These are phyloP conservation scores for Caenorhabditis drosophilae DNA, from an alignment of 2,888 invertebrate genomes.

Conservation along the genomic window DNA sequence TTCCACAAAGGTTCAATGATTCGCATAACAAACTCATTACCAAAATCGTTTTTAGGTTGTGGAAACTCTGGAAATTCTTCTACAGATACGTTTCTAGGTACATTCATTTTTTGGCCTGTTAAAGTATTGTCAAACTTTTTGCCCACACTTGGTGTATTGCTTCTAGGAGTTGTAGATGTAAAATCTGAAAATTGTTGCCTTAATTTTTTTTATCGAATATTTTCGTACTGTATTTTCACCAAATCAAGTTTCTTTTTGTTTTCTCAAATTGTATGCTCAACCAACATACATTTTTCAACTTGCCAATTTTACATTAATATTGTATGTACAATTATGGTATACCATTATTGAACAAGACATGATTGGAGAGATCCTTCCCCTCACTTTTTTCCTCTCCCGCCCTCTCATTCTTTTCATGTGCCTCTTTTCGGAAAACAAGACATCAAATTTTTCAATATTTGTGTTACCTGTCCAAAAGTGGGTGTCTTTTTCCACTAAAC, in stretches of 20 bases:
- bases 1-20: no score
- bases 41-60: constrained; percentile 13
- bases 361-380: no score
- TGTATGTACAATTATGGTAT: no score
- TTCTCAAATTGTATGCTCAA: no score
- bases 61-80: constrained; percentile 55
- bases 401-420: constrained; percentile 6
- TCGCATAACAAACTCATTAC: no score
- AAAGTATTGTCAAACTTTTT: constrained; percentile 1
- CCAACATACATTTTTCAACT: no score
- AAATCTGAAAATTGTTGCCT: constrained; percentile 15
- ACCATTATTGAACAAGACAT: no score
- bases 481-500: no score
- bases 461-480: constrained; percentile 9
- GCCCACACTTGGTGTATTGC: constrained; percentile 18
- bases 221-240: neutral
- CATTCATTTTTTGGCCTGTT: constrained; percentile 1
- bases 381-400: neutral
- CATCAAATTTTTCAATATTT: constrained; percentile 18
- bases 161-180: constrained; percentile 11
- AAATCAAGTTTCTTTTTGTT: no score
- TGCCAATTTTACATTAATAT: no score
- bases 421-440: no score
- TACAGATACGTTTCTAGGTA: constrained; percentile 2
- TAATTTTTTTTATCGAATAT: neutral